phyloP scores from a whole-genome alignment of 2,113 vertebrate species.

The Morone saxatilis region DNA sequence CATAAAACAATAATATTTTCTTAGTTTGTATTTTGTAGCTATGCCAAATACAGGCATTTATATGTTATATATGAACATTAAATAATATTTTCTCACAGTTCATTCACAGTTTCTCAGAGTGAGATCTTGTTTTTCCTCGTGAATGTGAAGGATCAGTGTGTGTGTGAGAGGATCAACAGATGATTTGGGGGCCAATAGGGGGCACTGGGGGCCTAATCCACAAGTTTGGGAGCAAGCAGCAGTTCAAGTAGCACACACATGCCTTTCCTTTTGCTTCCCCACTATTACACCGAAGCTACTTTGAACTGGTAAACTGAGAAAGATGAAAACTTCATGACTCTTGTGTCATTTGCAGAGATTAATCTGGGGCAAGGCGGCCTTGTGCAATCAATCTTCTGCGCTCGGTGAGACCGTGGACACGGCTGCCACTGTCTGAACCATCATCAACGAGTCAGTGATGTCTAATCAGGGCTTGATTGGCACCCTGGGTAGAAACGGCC shows the following conservation, averaged over 20 bases:
- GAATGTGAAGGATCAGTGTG: constrained; percentile 52
- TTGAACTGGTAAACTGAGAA: constrained; percentile 39
- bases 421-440: constrained; percentile 59
- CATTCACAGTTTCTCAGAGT: constrained; percentile 19
- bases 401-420: constrained; percentile 36
- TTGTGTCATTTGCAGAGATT: constrained; percentile 51
- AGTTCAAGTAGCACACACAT: constrained; percentile 31
- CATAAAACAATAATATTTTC: background rate
- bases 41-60: background rate
- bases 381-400: constrained; percentile 67
- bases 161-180: constrained; percentile 71
- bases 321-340: constrained; percentile 44
- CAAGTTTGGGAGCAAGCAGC: constrained; percentile 56
- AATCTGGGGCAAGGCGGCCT: constrained; percentile 61
- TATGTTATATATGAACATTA: background rate
- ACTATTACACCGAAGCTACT: constrained; percentile 20
- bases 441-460: constrained; percentile 68
- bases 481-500: constrained; percentile 71
- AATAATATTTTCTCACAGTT: background rate
- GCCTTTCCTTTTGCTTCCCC: constrained; percentile 34
- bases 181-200: constrained; percentile 84
- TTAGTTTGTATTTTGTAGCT: background rate
- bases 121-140: constrained; percentile 19
- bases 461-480: constrained; percentile 82
- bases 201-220: constrained; percentile 84